A percentile compares a stretch with the other conserved stretches of the same genome.
These are phyloP conservation scores for Lapara coniferarum DNA, from an alignment of 2,888 invertebrate species.

Conservation along the genomic window DNA sequence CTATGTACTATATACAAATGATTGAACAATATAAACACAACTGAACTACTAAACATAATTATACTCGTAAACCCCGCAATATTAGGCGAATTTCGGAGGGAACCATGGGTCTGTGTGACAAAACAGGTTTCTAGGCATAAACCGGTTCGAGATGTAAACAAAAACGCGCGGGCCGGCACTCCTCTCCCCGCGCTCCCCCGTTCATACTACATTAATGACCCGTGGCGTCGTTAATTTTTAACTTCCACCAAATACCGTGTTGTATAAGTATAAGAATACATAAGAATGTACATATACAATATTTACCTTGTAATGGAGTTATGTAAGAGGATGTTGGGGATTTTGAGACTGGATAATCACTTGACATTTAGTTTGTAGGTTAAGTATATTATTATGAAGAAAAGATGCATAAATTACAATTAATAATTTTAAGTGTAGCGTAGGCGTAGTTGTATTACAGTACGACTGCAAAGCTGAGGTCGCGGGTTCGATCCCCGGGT, in stretches of 20 bases:
- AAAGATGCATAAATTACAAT: not conserved
- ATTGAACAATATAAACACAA: too few relatives aligned
- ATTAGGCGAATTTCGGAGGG: conserved; percentile 20
- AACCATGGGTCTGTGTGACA: conserved; percentile 31
- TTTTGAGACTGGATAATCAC: not conserved
- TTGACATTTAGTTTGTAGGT: not conserved
- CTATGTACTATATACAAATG: too few relatives aligned
- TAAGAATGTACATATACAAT: too few relatives aligned
- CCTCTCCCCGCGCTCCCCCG: conserved; percentile 30
- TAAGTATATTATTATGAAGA: not conserved
- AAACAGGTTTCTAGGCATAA: conserved; percentile 62
- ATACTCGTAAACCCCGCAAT: not conserved
- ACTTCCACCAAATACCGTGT: not conserved
- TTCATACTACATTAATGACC: conserved; percentile 21
- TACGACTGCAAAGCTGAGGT: too few relatives aligned
- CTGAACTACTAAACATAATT: not conserved
- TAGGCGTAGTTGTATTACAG: too few relatives aligned
- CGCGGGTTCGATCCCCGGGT: too few relatives aligned
- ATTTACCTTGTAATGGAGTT: not conserved
- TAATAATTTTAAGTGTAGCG: not conserved
- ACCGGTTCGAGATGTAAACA: conserved; percentile 72
- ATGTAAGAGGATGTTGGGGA: conserved; percentile 1
- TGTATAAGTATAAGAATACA: too few relatives aligned
- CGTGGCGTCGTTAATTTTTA: conserved; percentile 15
- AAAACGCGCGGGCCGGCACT: conserved; percentile 51